These are phyloP conservation scores for Thalassarche chlororhynchos DNA, from an alignment of 2,113 vertebrate genomes.

Conservation along the genomic window DNA sequence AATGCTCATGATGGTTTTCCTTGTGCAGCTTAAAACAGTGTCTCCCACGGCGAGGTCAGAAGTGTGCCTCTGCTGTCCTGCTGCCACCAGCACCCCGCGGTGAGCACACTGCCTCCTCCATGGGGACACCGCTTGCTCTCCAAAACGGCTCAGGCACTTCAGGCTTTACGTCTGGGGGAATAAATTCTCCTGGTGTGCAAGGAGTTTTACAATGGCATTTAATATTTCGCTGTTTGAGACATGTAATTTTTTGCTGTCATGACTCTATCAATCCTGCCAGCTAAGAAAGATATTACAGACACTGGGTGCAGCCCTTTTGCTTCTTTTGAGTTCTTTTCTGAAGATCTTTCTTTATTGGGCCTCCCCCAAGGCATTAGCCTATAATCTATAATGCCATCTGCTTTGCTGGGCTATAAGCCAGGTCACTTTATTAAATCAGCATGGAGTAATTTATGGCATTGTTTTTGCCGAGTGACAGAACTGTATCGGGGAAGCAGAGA, in stretches of 20 bases:
- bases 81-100: not conserved
- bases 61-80: not conserved
- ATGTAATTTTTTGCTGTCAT: not conserved
- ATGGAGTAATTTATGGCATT: not conserved
- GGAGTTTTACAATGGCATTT: not conserved
- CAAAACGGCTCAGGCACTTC: not conserved
- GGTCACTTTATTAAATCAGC: slow-evolving; percentile 56
- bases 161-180: not conserved
- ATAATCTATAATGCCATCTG: slow-evolving; percentile 65
- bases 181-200: not conserved
- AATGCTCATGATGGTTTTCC: not conserved
- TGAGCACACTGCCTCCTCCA: not conserved
- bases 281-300: not conserved
- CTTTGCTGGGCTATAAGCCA: slow-evolving; percentile 36
- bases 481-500: not conserved
- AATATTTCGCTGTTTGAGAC: not conserved
- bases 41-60: fast-evolving
- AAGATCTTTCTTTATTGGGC: not conserved
- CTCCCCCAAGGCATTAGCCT: slow-evolving; percentile 35
- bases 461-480: not conserved
- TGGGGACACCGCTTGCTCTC: not conserved
- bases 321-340: not conserved
- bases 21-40: not conserved
- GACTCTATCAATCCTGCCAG: not conserved
- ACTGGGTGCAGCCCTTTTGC: not conserved